Evolutionary conservation across 1,140 invertebrate species (phyloP).

Genomic region (Sminthurinus signatus): DNA sequence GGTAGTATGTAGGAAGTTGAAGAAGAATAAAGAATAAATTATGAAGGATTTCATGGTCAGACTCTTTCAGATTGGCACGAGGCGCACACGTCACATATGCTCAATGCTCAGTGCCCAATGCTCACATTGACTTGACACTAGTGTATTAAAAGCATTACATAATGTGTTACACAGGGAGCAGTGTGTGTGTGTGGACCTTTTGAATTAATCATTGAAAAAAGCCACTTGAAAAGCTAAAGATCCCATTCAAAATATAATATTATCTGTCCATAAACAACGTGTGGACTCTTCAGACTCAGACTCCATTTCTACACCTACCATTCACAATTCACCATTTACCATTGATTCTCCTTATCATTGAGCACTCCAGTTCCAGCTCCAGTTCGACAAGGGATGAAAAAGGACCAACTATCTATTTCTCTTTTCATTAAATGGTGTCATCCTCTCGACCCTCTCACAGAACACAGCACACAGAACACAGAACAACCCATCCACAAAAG

Average conservation of each 20-base stretch:
- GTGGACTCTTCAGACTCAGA: background rate
- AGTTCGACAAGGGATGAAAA: background rate
- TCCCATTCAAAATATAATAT: background rate
- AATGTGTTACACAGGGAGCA: background rate
- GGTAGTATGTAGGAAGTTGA: background rate
- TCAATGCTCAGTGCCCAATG: background rate
- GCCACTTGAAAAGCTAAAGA: conserved; percentile 1
- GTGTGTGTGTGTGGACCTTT: background rate
- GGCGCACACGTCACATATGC: background rate
- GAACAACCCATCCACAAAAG: background rate
- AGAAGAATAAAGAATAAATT: background rate
- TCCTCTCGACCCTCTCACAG: background rate
- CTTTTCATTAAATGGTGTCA: background rate
- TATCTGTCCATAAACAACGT: background rate
- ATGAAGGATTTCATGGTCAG: background rate
- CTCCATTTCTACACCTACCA: background rate
- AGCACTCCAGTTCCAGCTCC: background rate
- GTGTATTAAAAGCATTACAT: background rate
- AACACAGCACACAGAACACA: background rate
- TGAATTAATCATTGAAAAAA: conserved; percentile 5
- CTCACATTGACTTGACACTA: background rate
- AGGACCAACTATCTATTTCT: background rate
- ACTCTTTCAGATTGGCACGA: background rate
- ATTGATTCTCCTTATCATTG: background rate
- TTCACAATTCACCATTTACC: background rate